Conservation (phyloP, 2,888 invertebrate genomes). For the Zhengitettix transpicula region DNA sequence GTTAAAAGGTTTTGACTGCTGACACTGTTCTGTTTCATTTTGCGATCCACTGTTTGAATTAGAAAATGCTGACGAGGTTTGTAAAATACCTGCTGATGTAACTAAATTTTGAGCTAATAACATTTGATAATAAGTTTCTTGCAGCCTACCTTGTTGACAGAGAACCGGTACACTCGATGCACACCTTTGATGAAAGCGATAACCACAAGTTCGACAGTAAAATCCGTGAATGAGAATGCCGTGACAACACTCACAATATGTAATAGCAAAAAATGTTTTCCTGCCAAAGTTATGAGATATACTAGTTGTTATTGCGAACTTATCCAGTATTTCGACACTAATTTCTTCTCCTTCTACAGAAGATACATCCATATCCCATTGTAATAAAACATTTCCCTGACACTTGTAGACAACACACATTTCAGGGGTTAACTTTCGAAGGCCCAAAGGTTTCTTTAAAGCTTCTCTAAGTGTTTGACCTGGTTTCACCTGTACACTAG, state of each 20-base stretch:
- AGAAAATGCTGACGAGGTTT: slow-evolving; percentile 46
- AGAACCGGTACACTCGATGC: slow-evolving; percentile 73
- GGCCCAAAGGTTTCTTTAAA: slow-evolving; percentile 76
- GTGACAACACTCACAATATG: slow-evolving; percentile 92
- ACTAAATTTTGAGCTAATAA: slow-evolving; percentile 62
- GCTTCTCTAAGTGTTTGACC: slow-evolving; percentile 79
- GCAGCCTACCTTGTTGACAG: slow-evolving; percentile 75
- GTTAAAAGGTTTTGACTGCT: slow-evolving; percentile 47
- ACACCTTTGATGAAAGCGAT: slow-evolving; percentile 93
- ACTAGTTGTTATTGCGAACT: slow-evolving; percentile 76
- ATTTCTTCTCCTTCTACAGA: slow-evolving; percentile 78
- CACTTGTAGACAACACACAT: slow-evolving; percentile 66
- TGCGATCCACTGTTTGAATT: slow-evolving; percentile 19
- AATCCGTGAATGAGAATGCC: slow-evolving; percentile 89
- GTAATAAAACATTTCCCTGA: slow-evolving; percentile 40
- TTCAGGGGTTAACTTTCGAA: slow-evolving; percentile 77
- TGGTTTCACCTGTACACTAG: slow-evolving; percentile 69
- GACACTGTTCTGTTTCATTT: slow-evolving; percentile 14
- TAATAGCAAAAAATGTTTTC: slow-evolving; percentile 92
- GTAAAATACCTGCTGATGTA: slow-evolving; percentile 53
- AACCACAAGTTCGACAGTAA: slow-evolving; percentile 93
- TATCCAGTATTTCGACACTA: slow-evolving; percentile 72
- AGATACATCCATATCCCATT: slow-evolving; percentile 87
- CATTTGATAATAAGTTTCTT: slow-evolving; percentile 66
- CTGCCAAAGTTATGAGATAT: slow-evolving; percentile 90